Evolutionary conservation across 1,140 invertebrate species (phyloP).

Genomic region (Drosophila rufa): DNA sequence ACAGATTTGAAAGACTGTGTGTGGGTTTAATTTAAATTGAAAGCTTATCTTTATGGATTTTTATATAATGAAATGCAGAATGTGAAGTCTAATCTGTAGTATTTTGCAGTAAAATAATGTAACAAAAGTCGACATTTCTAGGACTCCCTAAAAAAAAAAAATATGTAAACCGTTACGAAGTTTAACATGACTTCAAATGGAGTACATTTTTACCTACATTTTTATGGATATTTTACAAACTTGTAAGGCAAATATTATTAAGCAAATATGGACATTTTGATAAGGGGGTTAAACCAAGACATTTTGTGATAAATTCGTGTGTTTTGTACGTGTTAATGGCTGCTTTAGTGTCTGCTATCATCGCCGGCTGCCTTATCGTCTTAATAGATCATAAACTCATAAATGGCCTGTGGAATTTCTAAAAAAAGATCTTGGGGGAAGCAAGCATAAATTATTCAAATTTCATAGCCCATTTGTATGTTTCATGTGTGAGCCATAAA

Average conservation of each 20-base stretch:
- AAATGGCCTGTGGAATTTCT: slow-evolving; percentile 15
- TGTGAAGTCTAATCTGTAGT: not conserved
- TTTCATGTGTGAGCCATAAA: slow-evolving; percentile 43
- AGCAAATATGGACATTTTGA: not conserved
- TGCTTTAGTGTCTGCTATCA: slow-evolving; percentile 10
- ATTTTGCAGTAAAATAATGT: not conserved
- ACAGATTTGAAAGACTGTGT: not conserved
- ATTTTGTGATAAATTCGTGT: not conserved
- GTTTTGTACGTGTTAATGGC: not conserved
- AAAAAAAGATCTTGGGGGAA: slow-evolving; percentile 4
- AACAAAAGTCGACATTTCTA: not conserved
- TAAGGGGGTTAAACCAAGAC: not conserved
- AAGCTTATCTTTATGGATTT: not conserved
- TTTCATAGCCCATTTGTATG: slow-evolving; percentile 28
- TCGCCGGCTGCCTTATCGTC: slow-evolving; percentile 11
- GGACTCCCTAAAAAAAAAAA: not conserved
- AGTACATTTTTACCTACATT: not conserved
- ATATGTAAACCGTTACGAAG: not conserved
- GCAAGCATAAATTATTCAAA: slow-evolving; percentile 16
- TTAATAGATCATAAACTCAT: slow-evolving; percentile 20
- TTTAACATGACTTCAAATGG: not conserved
- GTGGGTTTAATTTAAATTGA: not conserved
- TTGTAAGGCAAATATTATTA: no score
- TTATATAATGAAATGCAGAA: not conserved
- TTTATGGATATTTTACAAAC: not conserved